Evolutionary conservation across 2,888 invertebrate genomes (phyloP).

Genomic region (Endotricha flammealis): DNA sequence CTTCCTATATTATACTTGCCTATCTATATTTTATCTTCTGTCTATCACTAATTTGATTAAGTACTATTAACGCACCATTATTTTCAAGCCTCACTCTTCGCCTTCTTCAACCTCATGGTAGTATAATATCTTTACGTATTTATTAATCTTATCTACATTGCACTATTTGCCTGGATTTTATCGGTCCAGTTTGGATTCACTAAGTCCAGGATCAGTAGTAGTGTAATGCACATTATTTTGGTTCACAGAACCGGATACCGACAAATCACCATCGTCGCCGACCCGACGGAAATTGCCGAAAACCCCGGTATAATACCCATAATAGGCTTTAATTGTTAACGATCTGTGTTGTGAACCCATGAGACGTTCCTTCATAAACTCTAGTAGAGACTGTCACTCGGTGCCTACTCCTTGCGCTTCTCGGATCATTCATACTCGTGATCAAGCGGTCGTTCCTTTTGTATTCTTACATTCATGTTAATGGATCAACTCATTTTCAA

Average conservation of each 20-base stretch:
- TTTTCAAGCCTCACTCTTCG: conserved; percentile 32
- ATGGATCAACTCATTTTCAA: conserved; percentile 37
- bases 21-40: background rate
- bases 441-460: conserved; percentile 34
- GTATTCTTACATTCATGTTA: conserved; percentile 34
- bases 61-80: conserved; percentile 26
- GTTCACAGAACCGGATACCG: conserved; percentile 88
- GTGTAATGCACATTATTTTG: conserved; percentile 57
- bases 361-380: conserved; percentile 62
- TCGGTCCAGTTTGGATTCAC: conserved; percentile 4
- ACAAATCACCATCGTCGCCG: conserved; percentile 92
- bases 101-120: conserved; percentile 34
- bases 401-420: conserved; percentile 73
- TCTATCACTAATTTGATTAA: background rate
- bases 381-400: conserved; percentile 73
- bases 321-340: conserved; percentile 74
- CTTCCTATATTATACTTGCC: background rate
- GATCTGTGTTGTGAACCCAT: conserved; percentile 79
- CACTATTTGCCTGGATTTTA: conserved; percentile 6
- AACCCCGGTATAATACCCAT: conserved; percentile 94
- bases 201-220: conserved; percentile 23
- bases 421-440: conserved; percentile 50
- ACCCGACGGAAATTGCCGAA: conserved; percentile 96
- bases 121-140: conserved; percentile 15
- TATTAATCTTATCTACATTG: conserved; percentile 6